A percentile compares a stretch with the other conserved stretches of the same genome.
Evolutionary conservation across 1,140 invertebrate genomes (phyloP).

Genomic region (Artemia franciscana): DNA sequence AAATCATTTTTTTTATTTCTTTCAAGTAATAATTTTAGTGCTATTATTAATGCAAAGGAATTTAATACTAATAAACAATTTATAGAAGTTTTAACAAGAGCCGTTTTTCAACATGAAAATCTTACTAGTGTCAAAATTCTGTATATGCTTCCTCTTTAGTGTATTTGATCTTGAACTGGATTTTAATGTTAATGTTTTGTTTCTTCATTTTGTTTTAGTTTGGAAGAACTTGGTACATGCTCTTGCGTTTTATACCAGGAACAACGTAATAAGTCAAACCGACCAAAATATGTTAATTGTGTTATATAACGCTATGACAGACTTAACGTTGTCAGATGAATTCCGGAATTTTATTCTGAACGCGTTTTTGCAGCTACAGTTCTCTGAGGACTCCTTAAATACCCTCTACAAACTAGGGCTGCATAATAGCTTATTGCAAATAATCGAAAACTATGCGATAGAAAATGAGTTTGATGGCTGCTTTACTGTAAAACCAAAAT

Average conservation of each 20-base stretch:
- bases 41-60: too few species aligned
- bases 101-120: too few species aligned
- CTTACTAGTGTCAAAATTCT: too few species aligned
- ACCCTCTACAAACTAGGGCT: background rate
- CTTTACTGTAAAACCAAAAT: background rate
- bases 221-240: background rate
- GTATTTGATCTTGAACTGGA: too few species aligned
- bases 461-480: background rate
- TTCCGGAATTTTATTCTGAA: background rate
- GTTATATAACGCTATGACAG: background rate
- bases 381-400: background rate
- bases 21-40: too few species aligned
- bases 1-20: too few species aligned
- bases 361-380: background rate
- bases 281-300: background rate
- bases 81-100: too few species aligned
- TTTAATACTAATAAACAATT: too few species aligned
- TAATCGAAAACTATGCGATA: background rate
- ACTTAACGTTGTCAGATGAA: background rate
- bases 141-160: too few species aligned
- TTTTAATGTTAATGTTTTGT: background rate
- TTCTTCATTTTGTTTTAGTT: background rate
- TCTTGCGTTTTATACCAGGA: background rate
- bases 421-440: background rate
- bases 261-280: background rate